A percentile compares a stretch with the other conserved stretches of the same genome.
Conservation (phyloP, 2,113 vertebrate genomes). For the Sminthopsis crassicaudata region DNA sequence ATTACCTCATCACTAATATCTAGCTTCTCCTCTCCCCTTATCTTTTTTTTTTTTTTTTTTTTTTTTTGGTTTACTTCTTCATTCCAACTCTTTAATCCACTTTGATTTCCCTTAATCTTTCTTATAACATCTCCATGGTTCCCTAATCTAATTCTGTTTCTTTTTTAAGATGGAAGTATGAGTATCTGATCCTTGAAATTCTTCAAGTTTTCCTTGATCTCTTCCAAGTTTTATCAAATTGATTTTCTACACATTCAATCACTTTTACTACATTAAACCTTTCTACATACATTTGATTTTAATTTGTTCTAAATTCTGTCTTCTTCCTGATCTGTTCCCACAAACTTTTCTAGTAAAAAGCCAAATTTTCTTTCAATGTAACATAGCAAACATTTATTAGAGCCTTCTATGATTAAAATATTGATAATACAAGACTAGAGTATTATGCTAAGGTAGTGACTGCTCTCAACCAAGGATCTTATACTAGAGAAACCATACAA, state of each 20-base stretch:
- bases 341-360: not conserved
- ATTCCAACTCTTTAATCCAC: not conserved
- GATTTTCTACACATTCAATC: not conserved
- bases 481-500: not conserved
- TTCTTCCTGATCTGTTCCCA: not conserved
- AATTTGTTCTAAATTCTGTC: not conserved
- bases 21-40: not conserved
- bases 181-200: not conserved
- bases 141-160: not conserved
- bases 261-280: not conserved
- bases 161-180: not conserved
- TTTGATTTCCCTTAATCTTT: not conserved
- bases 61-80: not conserved
- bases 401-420: not conserved
- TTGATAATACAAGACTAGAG: not conserved
- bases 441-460: not conserved
- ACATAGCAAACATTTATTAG: not conserved
- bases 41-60: not conserved
- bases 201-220: not conserved
- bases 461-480: not conserved
- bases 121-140: not conserved
- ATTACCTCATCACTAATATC: no score
- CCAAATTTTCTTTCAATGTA: not conserved
- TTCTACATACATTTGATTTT: not conserved
- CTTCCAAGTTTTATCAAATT: not conserved